Evolutionary conservation across 2,113 vertebrate genomes (phyloP).

Genomic region (Ceratotherium simum): DNA sequence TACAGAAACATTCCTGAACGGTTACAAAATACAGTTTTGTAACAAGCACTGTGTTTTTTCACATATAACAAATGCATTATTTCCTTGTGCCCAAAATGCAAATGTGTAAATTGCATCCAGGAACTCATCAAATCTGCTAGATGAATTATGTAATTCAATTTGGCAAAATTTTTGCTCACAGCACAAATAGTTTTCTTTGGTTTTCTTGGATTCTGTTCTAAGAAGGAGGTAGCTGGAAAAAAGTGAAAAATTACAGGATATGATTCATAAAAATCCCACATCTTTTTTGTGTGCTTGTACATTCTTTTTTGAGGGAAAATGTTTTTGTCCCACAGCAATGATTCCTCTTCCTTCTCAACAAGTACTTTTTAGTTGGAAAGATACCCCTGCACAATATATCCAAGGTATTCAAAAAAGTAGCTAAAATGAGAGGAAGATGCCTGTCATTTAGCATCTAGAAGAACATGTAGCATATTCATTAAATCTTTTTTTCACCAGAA

Average conservation of each 20-base stretch:
- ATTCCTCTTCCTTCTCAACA: conserved; percentile 69
- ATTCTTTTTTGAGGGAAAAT: conserved; percentile 84
- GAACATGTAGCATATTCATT: conserved; percentile 74
- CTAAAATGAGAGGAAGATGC: conserved; percentile 76
- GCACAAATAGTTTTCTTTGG: conserved; percentile 81
- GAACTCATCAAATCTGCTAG: conserved; percentile 76
- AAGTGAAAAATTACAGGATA: conserved; percentile 87
- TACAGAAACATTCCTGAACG: conserved; percentile 53
- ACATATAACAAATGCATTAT: conserved; percentile 78
- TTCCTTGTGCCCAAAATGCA: conserved; percentile 76
- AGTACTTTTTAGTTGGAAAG: conserved; percentile 61
- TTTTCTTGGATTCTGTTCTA: conserved; percentile 84
- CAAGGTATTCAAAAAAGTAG: conserved; percentile 74
- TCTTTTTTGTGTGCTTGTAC: conserved; percentile 84
- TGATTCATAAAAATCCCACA: conserved; percentile 90
- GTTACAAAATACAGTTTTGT: conserved; percentile 61
- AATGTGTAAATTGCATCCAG: conserved; percentile 77
- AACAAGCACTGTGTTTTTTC: conserved; percentile 65
- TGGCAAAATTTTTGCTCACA: conserved; percentile 82
- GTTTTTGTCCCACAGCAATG: conserved; percentile 84
- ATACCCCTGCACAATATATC: neutral
- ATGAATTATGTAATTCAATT: conserved; percentile 82
- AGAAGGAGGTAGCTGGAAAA: conserved; percentile 83
- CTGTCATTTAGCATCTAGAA: conserved; percentile 76
- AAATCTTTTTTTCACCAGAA: conserved; percentile 66